Evolutionary conservation across 2,797 vertebrate species (phyloP).

Genomic region (Balearica regulorum): DNA sequence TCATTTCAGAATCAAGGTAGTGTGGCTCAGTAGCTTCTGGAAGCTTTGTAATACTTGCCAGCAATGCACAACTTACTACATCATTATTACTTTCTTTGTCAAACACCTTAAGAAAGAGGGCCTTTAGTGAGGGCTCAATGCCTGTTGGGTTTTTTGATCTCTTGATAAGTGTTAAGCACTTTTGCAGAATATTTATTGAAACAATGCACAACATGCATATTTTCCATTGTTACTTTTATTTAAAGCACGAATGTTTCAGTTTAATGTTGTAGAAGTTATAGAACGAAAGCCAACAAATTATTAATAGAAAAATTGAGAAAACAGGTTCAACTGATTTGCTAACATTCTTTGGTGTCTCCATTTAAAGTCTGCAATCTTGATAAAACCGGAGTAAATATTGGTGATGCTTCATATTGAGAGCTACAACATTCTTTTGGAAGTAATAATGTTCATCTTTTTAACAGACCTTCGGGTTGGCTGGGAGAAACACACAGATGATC

Average conservation of each 20-base stretch:
- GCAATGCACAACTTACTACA: not conserved
- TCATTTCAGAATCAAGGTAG: not conserved
- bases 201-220: not conserved
- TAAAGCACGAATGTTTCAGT: not conserved
- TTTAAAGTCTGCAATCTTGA: not conserved
- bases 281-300: not conserved
- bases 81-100: not conserved
- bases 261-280: not conserved
- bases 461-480: not conserved
- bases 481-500: not conserved
- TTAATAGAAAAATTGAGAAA: not conserved
- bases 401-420: not conserved
- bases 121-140: not conserved
- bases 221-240: not conserved
- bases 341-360: not conserved
- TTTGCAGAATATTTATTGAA: not conserved
- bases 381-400: not conserved
- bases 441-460: not conserved
- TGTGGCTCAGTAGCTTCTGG: not conserved
- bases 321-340: not conserved
- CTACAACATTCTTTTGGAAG: not conserved
- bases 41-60: not conserved
- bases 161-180: not conserved
- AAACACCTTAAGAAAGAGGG: not conserved
- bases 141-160: not conserved